Conservation (phyloP, 92 coral and sea anemone species). For the Diadumene lineata region DNA sequence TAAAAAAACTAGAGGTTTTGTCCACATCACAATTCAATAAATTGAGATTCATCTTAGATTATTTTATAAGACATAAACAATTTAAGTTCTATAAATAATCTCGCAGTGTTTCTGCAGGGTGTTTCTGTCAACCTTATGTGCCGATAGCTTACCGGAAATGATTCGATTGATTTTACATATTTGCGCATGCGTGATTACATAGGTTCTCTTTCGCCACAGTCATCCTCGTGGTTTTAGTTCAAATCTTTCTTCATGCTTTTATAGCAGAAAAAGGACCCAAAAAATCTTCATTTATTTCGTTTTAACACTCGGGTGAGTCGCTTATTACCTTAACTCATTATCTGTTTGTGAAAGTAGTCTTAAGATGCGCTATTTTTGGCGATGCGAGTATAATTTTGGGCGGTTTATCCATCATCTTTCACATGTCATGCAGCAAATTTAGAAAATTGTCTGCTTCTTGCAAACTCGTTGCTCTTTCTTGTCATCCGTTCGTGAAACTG, state of each 20-base stretch:
- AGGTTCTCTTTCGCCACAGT: constrained; percentile 85
- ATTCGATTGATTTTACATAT: constrained; percentile 5
- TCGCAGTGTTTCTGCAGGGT: no score
- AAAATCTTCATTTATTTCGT: constrained; percentile 21
- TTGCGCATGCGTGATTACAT: constrained; percentile 68
- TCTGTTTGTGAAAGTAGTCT: background rate
- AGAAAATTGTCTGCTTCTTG: constrained; percentile 40
- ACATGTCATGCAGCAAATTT: constrained; percentile 64
- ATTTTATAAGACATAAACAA: no score
- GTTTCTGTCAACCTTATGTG: no score
- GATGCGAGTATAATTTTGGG: constrained; percentile 28
- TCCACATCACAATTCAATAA: no score
- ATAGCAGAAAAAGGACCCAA: constrained; percentile 50
- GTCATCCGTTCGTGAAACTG: background rate
- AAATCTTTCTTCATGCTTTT: constrained; percentile 78
- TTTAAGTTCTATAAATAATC: no score
- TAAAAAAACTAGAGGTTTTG: no score
- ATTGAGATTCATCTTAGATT: no score
- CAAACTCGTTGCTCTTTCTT: background rate
- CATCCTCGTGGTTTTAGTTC: constrained; percentile 92
- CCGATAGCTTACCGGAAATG: constrained; percentile 24
- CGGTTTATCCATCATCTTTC: constrained; percentile 20
- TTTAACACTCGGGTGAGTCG: constrained; percentile 48
- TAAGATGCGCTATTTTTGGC: constrained; percentile 3
- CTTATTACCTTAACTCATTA: background rate